Base-by-base conservation (phyloP, 1,140 invertebrate genomes). In the Neodiprion lecontei region DNA sequence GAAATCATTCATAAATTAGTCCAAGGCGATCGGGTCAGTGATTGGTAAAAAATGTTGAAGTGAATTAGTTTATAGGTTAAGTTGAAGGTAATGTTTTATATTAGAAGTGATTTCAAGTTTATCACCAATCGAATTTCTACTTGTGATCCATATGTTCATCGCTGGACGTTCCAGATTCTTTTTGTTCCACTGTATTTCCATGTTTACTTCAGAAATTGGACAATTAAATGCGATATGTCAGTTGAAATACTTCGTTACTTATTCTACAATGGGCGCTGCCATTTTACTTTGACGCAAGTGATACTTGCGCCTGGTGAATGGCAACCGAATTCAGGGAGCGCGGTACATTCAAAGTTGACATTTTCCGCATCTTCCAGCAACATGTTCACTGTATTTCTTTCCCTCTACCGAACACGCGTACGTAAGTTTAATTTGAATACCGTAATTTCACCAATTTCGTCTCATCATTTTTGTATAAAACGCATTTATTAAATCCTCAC, bases 151-250 rank as follows among this genome's bases (percentile, higher is more conserved):
- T n/a, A 76, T 80, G 47, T 69, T 70, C n/a, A 78, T 80, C 2
- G 84, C 81, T 14, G 86, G 85, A 10, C 75, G 80, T 47, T 82
- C 77, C 21, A 88, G 79, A 71, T 84, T n/a, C 1, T 79, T 48
- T 50, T 78, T 70, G 78, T 88, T 88, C 86, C 86, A 88, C 23
- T 82, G 48, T 7, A 72, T 70, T 70, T 84, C 75, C 84, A 86
- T 86, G 72, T 23, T 76, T 61, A 61, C n/a, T 17, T 61, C 53
- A 61, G 5, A 61, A 61, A 61, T 61, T 14, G 53, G 4, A 12
- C 0, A 61, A 14, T 61, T 61, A 61, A 12, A 61, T 17, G 0
- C 9, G 8, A 61, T 61, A 14, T 61, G n/a, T 61, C n/a, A 12
- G 9, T 17, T 61, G 4, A 4, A 17, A 9, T 5, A 61, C 53